Percentiles rank a stretch among this genome's conserved stretches.
These are phyloP conservation scores for Drosophila eohydei DNA, from an alignment of 2,888 invertebrate species.

Conservation along the genomic window DNA sequence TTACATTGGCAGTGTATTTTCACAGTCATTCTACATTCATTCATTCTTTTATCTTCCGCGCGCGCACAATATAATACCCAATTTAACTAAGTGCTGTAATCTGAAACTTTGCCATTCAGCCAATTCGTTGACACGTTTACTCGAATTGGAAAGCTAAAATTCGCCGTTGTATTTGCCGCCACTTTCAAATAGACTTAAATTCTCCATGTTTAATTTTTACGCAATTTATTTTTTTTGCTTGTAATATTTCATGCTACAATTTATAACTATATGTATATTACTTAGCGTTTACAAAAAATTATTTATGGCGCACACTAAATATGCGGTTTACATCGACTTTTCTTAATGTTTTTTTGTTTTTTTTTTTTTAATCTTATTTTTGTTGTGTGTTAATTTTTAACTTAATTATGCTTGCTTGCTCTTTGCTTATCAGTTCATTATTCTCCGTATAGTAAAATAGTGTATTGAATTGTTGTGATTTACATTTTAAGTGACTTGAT, in stretches of 20 bases:
- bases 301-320: slow-evolving; percentile 53
- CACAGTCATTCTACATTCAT: not conserved
- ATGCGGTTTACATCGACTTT: slow-evolving; percentile 40
- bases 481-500: slow-evolving; percentile 34
- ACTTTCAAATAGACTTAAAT: not conserved
- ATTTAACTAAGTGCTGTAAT: not conserved
- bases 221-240: slow-evolving; percentile 53
- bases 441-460: slow-evolving; percentile 69
- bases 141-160: not conserved
- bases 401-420: slow-evolving; percentile 70
- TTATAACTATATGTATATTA: slow-evolving; percentile 64
- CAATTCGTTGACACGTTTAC: not conserved
- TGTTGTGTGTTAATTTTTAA: slow-evolving; percentile 38
- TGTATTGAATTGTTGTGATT: slow-evolving; percentile 44
- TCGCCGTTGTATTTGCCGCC: not conserved
- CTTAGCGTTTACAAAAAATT: slow-evolving; percentile 72
- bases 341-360: slow-evolving; percentile 28
- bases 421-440: slow-evolving; percentile 78
- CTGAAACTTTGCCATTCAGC: slow-evolving; percentile 3
- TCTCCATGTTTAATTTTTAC: slow-evolving; percentile 26
- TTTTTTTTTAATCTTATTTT: slow-evolving; percentile 9
- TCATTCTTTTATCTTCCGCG: not conserved
- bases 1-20: not conserved
- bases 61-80: too few species aligned
- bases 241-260: slow-evolving; percentile 77